phyloP scores from a whole-genome alignment of 2,113 vertebrate genomes.

The Lucifuga dentata region DNA sequence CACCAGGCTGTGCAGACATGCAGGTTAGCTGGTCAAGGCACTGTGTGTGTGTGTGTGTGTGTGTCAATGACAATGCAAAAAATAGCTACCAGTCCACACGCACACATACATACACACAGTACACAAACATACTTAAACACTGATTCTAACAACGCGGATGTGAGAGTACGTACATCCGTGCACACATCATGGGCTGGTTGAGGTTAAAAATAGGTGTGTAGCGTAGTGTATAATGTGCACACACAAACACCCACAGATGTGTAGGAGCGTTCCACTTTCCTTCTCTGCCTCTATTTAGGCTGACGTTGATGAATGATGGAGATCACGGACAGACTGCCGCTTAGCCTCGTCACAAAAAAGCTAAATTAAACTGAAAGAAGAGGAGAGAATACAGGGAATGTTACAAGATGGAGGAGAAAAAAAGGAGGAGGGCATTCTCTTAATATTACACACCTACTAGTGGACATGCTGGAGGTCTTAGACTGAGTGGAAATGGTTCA shows the following conservation, averaged over 20 bases:
- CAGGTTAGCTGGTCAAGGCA: too few relatives aligned
- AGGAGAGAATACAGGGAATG: neutral
- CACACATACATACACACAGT: slow-evolving; percentile 1
- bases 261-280: slow-evolving; percentile 45
- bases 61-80: too few relatives aligned
- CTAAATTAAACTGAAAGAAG: slow-evolving; percentile 53
- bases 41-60: too few relatives aligned
- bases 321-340: slow-evolving; percentile 67
- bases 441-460: too few relatives aligned
- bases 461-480: neutral
- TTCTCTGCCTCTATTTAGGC: slow-evolving; percentile 55
- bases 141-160: neutral
- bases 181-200: neutral
- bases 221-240: too few relatives aligned
- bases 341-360: slow-evolving; percentile 63
- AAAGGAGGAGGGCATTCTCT: neutral
- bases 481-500: too few relatives aligned
- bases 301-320: slow-evolving; percentile 71
- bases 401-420: slow-evolving; percentile 21
- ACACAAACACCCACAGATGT: slow-evolving; percentile 25
- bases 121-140: neutral
- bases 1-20: too few relatives aligned
- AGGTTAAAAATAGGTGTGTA: too few relatives aligned
- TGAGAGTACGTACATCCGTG: slow-evolving; percentile 12
- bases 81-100: too few relatives aligned